Percentiles rank a stretch among this genome's conserved stretches.
These are phyloP conservation scores for Melierax canorus DNA, from an alignment of 2,113 vertebrate species.

Conservation along the genomic window DNA sequence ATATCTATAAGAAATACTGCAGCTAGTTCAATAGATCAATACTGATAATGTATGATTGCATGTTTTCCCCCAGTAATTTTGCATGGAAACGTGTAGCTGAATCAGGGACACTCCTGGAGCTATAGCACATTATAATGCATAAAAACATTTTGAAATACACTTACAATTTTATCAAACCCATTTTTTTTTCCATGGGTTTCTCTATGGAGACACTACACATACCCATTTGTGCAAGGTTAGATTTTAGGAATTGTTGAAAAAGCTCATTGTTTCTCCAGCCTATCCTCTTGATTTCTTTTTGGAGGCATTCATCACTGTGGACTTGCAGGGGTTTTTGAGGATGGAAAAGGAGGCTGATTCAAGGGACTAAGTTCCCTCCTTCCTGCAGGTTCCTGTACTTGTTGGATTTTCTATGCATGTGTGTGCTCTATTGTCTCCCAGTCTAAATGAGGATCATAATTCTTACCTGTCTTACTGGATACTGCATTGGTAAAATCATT, in stretches of 20 bases:
- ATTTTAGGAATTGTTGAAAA: background rate
- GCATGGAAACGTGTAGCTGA: background rate
- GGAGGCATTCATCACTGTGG: background rate
- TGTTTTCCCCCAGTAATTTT: background rate
- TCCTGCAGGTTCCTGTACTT: background rate
- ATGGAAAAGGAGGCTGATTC: background rate
- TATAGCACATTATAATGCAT: background rate
- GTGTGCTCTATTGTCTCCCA: background rate
- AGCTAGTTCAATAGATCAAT: background rate
- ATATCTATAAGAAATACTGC: background rate
- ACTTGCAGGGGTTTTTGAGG: background rate
- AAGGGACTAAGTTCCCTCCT: background rate
- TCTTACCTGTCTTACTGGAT: background rate
- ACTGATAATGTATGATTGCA: background rate
- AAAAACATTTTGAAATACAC: background rate
- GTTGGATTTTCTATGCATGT: background rate
- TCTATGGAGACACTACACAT: background rate
- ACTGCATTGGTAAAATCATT: background rate
- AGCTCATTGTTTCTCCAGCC: background rate
- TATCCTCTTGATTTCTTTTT: background rate
- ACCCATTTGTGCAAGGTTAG: background rate
- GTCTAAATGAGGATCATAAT: background rate
- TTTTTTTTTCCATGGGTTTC: background rate
- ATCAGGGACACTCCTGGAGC: background rate
- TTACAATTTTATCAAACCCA: background rate